Conservation (phyloP, 2,888 invertebrate species). For the Protula sp. region DNA sequence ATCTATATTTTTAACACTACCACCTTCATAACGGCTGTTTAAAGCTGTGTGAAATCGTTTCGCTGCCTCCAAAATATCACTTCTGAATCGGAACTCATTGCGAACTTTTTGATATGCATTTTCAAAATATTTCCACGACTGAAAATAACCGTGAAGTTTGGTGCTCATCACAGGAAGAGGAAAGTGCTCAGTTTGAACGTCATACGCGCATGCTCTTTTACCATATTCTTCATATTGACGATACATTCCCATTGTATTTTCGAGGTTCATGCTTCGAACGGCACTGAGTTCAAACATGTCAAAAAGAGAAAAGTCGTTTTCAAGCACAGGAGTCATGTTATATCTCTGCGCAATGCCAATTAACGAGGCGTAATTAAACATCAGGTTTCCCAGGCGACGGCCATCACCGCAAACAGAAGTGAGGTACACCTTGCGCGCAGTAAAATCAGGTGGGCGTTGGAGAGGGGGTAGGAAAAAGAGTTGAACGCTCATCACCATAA, state of each 20-base stretch:
- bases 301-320: slow-evolving; percentile 21
- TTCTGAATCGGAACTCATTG: slow-evolving; percentile 31
- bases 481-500: too few relatives aligned
- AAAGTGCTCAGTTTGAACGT: slow-evolving; percentile 6
- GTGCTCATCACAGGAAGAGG: slow-evolving; percentile 5
- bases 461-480: too few relatives aligned
- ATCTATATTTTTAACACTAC: slow-evolving; percentile 16
- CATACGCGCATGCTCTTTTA: slow-evolving; percentile 16
- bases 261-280: slow-evolving; percentile 3
- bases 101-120: slow-evolving; percentile 24
- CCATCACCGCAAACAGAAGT: slow-evolving; percentile 9
- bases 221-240: slow-evolving; percentile 18
- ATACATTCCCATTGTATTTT: slow-evolving; percentile 4
- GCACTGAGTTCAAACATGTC: slow-evolving; percentile 25
- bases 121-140: slow-evolving; percentile 40
- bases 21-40: neutral
- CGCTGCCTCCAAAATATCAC: slow-evolving; percentile 21
- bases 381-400: slow-evolving; percentile 35
- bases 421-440: neutral
- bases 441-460: neutral
- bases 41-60: slow-evolving; percentile 17
- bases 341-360: slow-evolving; percentile 31
- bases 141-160: slow-evolving; percentile 33
- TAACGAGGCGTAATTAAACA: slow-evolving; percentile 37
- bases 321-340: slow-evolving; percentile 33